These are phyloP conservation scores for Heliconius charithonia DNA, from an alignment of 2,888 invertebrate species.

Conservation along the genomic window DNA sequence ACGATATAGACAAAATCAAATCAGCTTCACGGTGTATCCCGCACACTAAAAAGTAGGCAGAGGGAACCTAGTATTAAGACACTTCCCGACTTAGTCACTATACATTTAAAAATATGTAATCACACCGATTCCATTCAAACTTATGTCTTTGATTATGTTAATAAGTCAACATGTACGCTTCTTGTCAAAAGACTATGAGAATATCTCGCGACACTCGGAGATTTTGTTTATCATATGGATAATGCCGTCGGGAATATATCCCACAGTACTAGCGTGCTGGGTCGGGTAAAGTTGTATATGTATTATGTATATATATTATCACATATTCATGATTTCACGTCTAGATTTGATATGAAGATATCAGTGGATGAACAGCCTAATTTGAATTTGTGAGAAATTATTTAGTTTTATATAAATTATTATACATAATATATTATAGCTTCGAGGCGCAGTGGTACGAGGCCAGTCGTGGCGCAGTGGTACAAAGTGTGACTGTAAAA, in stretches of 20 bases:
- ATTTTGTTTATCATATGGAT: constrained; percentile 33
- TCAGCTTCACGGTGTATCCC: too few relatives aligned
- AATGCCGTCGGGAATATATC: constrained; percentile 3
- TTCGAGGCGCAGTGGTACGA: too few relatives aligned
- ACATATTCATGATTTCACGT: background rate
- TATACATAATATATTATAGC: background rate
- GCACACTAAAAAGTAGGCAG: too few relatives aligned
- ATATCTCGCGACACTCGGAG: constrained; percentile 23
- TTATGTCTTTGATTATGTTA: constrained; percentile 26
- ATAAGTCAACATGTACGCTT: constrained; percentile 34
- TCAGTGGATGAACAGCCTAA: constrained; percentile 2
- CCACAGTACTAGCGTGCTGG: background rate
- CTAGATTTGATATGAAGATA: background rate
- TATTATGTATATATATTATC: background rate
- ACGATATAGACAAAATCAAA: too few relatives aligned
- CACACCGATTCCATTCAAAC: background rate
- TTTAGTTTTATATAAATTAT: background rate
- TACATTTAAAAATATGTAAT: background rate
- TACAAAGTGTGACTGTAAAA: too few relatives aligned
- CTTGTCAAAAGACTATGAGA: constrained; percentile 38
- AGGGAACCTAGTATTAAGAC: too few relatives aligned
- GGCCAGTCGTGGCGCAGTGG: too few relatives aligned
- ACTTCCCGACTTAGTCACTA: background rate
- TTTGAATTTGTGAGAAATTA: background rate
- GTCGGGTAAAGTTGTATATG: background rate